Conservation (phyloP, 2,113 vertebrate genomes). For the Coracopsis vasa region DNA sequence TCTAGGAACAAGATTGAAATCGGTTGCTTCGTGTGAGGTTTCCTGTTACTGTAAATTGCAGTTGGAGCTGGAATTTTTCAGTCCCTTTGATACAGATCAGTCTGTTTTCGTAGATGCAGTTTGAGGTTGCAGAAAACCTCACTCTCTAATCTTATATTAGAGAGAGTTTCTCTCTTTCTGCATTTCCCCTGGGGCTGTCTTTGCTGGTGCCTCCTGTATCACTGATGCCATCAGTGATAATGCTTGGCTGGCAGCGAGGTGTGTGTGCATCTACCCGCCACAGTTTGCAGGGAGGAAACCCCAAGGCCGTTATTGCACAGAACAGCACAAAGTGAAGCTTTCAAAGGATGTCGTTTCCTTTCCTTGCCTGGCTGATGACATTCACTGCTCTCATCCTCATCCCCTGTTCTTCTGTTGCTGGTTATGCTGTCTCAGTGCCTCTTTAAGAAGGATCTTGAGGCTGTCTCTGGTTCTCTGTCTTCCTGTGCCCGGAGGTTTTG, state of each 20-base stretch:
- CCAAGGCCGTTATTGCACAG: fast-evolving
- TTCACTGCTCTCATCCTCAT: background rate
- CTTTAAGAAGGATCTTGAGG: background rate
- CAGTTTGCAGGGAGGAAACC: background rate
- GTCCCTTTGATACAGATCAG: background rate
- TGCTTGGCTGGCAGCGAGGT: background rate
- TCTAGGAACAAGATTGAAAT: constrained; percentile 13
- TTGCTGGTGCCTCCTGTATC: background rate
- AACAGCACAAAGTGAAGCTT: background rate
- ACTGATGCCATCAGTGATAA: background rate
- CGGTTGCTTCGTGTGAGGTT: background rate
- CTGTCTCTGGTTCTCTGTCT: background rate
- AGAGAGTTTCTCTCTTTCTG: background rate
- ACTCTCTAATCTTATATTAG: background rate
- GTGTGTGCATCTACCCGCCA: background rate
- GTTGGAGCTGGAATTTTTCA: background rate
- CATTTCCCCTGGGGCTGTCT: background rate
- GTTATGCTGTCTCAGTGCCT: background rate
- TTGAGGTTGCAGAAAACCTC: background rate
- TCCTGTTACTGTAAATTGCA: background rate
- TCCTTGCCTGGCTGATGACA: background rate
- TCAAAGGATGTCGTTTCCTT: background rate
- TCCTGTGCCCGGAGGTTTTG: background rate
- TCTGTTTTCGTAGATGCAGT: fast-evolving
- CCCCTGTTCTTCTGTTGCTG: background rate